Evolutionary conservation across 2,797 vertebrate genomes (phyloP), one percentile per base, ranked within the genome.

Genomic region (Ctenopoma multispine): DNA sequence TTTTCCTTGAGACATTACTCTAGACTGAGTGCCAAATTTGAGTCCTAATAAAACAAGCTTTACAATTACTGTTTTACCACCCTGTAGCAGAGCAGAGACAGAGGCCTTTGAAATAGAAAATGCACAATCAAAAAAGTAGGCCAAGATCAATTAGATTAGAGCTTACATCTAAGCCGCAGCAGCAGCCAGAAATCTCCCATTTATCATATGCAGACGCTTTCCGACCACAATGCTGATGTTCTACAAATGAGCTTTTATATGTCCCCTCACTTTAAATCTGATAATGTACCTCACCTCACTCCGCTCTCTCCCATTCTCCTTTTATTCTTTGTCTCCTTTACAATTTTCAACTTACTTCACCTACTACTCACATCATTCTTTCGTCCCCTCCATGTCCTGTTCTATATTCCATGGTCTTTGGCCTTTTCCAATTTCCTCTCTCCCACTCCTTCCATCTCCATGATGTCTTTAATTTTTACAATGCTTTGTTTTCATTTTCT

Each of bases 111-210:
- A 90, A 90, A 85, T 69, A 87, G 64, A 84, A 91, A 91, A 89
- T 81, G 85, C 87, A 87, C 84, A 84, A 87, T 89, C 81, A 89
- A 89, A 84, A 85, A 94, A 92, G 89, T 93, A 92, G 91, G 92
- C 84, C 92, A 86, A 87, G 85, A 84, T 89, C 84, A 90, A 93
- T 93, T 87, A 90, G 91, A 94, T 92, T 87, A 93, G 89, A 84
- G 80, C 75, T 72, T 83, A 88, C 81, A 85, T 84, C 84, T 86
- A 91, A 91, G 89, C 79, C 61, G 60, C 27, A n/a, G 84, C 83
- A 24, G 89, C 90, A 87, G 90, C 85, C 88, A 85, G 86, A 86
- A 88, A 90, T 87, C 87, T 84, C 85, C 89, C 91, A 90, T 93
- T 91, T 84, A 93, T 94, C 90, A 92, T 87, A 84, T 81, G 75